These are phyloP conservation scores for Geotrupes spiniger DNA, from an alignment of 2,888 invertebrate species.

Conservation along the genomic window DNA sequence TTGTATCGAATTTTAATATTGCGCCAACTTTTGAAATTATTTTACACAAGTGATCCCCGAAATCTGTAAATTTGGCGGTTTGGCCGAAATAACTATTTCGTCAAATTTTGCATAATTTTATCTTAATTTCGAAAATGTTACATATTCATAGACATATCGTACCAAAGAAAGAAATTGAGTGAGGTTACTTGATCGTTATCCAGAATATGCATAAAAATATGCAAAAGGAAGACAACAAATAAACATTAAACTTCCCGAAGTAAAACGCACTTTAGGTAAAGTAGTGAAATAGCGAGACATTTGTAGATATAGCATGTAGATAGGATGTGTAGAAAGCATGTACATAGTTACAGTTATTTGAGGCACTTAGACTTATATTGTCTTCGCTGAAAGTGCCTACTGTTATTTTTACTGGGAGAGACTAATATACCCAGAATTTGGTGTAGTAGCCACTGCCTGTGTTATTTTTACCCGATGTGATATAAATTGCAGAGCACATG, in stretches of 20 bases:
- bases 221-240: conserved; percentile 16
- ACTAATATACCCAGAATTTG: conserved; percentile 10
- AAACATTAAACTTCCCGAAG: conserved; percentile 42
- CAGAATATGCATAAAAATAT: conserved; percentile 22
- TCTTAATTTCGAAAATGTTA: too few relatives aligned
- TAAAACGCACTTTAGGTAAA: conserved; percentile 36
- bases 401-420: conserved; percentile 38
- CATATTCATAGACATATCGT: too few relatives aligned
- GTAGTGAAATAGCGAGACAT: conserved; percentile 5
- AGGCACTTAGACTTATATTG: conserved; percentile 40
- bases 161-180: too few relatives aligned
- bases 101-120: too few relatives aligned
- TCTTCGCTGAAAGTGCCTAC: conserved; percentile 46
- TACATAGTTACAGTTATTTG: conserved; percentile 35
- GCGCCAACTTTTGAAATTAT: too few relatives aligned
- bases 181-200: too few relatives aligned
- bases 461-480: conserved; percentile 43
- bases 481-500: conserved; percentile 31
- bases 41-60: too few relatives aligned
- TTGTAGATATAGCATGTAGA: conserved; percentile 25
- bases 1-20: too few relatives aligned
- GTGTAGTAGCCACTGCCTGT: conserved; percentile 6
- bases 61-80: too few relatives aligned
- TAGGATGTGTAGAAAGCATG: conserved; percentile 39
- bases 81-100: too few relatives aligned